phyloP scores from a whole-genome alignment of 23 tunicate genomes.

The Phallusia fumigata region DNA sequence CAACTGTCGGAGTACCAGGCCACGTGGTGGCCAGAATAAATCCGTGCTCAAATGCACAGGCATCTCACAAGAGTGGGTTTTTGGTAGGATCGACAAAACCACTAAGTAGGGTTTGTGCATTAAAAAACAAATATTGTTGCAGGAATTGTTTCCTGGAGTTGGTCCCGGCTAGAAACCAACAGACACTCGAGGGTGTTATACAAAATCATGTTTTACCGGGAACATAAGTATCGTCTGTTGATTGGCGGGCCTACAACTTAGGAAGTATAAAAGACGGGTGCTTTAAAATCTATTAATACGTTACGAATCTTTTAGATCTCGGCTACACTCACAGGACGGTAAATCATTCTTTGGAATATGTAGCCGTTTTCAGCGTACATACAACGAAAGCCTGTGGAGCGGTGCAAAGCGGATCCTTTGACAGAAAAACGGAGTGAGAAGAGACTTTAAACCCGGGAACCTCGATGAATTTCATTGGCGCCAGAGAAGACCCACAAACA shows the following conservation, averaged over 20 bases:
- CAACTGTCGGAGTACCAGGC: slow-evolving; percentile 1
- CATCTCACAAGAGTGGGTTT: slow-evolving; percentile 18
- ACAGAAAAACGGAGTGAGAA: not conserved
- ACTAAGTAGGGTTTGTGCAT: not conserved
- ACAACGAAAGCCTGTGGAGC: too few species aligned
- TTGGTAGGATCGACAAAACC: slow-evolving; percentile 4
- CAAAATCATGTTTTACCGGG: not conserved
- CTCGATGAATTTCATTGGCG: not conserved
- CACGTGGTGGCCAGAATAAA: slow-evolving; percentile 15
- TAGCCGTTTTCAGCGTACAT: too few species aligned
- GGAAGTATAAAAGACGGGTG: not conserved
- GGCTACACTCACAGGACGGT: too few species aligned
- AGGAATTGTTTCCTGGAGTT: not conserved
- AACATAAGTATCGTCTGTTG: not conserved
- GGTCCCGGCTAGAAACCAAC: not conserved
- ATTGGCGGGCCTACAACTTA: not conserved
- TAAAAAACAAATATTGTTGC: not conserved
- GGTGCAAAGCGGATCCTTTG: not conserved
- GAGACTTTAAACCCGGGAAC: not conserved
- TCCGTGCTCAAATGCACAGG: slow-evolving; percentile 6
- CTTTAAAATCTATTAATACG: not conserved
- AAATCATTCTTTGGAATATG: too few species aligned
- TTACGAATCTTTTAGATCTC: not conserved
- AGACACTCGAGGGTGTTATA: not conserved
- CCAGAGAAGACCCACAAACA: not conserved